Evolutionary conservation across 2,888 invertebrate species (phyloP).

Genomic region (Brachypterus glaber): DNA sequence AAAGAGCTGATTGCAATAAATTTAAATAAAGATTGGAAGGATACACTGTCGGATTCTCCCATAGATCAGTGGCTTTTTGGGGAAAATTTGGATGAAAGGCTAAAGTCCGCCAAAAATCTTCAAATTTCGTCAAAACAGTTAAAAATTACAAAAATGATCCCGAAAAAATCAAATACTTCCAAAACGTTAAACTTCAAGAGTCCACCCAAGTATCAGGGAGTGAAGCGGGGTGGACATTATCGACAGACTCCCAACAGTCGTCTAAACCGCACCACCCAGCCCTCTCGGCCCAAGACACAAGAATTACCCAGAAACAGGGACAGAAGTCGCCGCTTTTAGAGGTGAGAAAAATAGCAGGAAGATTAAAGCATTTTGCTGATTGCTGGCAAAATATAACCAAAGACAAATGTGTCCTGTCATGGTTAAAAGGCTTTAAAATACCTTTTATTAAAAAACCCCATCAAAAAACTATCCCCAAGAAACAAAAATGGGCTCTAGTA

Average conservation of each 20-base stretch:
- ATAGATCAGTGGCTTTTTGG: conserved; percentile 15
- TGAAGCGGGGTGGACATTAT: conserved; percentile 2
- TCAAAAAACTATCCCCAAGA: background rate
- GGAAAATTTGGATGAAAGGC: conserved; percentile 11
- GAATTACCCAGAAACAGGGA: no score
- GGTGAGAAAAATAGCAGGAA: background rate
- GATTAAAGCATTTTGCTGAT: background rate
- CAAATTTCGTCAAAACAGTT: conserved; percentile 4
- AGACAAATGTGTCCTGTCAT: background rate
- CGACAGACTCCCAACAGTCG: no score
- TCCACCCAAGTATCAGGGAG: conserved; percentile 8
- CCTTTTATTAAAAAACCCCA: background rate
- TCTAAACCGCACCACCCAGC: no score
- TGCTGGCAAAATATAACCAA: background rate
- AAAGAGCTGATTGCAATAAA: conserved; percentile 7
- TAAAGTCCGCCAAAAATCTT: conserved; percentile 9
- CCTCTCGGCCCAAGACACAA: no score
- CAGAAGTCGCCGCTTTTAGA: no score
- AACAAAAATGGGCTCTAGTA: background rate
- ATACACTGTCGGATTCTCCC: conserved; percentile 8
- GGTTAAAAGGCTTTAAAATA: background rate
- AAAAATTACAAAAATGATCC: conserved; percentile 1
- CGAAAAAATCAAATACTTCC: background rate
- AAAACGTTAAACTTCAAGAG: conserved; percentile 9
- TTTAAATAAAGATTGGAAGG: conserved; percentile 12